These are phyloP conservation scores for Phymorhynchus buccinoides DNA, from an alignment of 1,140 invertebrate genomes.

Conservation along the genomic window DNA sequence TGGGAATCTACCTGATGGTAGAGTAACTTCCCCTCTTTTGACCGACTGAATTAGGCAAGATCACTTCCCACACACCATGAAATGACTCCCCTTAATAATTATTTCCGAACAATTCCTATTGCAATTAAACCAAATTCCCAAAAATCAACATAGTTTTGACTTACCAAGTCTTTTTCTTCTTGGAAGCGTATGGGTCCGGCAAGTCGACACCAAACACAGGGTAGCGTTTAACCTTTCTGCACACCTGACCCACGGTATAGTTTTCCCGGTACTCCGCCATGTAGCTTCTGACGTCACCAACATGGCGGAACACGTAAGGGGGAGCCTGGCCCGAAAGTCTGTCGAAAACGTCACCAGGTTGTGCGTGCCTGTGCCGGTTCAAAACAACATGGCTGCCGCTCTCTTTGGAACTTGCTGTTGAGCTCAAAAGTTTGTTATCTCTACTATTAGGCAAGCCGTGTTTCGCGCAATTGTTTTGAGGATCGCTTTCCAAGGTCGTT, in stretches of 20 bases:
- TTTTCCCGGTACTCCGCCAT: constrained; percentile 9
- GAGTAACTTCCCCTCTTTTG: too few species aligned
- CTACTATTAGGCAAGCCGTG: too few species aligned
- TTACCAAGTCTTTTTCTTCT: not conserved
- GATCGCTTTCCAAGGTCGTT: not conserved
- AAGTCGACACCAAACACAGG: not conserved
- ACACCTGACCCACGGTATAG: not conserved
- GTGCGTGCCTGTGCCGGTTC: not conserved
- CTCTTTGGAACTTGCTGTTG: not conserved
- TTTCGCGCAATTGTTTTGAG: not conserved
- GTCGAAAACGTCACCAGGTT: constrained; percentile 10
- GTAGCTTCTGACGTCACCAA: constrained; percentile 9
- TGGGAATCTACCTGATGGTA: too few species aligned
- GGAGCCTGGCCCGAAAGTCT: not conserved
- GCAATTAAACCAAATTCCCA: not conserved
- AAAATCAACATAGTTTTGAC: too few species aligned
- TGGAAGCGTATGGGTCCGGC: not conserved
- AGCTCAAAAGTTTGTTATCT: not conserved
- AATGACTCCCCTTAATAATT: too few species aligned
- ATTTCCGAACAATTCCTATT: too few species aligned
- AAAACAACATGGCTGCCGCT: not conserved
- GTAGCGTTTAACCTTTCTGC: not conserved
- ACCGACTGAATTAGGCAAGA: too few species aligned
- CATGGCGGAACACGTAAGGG: not conserved
- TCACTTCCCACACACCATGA: too few species aligned